phyloP scores from a whole-genome alignment of 2,888 invertebrate species.

The Lycia hirtaria region DNA sequence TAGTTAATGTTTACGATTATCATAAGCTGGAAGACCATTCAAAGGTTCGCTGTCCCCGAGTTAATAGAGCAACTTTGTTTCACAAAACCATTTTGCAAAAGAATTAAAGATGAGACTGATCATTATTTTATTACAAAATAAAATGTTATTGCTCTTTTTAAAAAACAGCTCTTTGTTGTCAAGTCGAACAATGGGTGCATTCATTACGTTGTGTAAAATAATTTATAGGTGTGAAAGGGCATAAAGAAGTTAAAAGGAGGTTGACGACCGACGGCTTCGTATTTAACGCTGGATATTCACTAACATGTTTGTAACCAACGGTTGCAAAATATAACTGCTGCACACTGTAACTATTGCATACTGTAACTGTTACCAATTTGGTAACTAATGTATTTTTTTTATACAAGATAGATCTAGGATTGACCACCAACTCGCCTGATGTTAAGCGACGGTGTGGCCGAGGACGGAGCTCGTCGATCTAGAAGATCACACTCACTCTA shows the following conservation, averaged over 20 bases:
- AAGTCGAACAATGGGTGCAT: conserved; percentile 51
- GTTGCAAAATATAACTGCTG: no score
- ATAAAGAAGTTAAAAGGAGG: conserved; percentile 39
- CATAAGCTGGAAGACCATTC: background rate
- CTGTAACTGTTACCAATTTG: background rate
- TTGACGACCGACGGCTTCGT: conserved; percentile 33
- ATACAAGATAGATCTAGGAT: no score
- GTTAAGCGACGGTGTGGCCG: no score
- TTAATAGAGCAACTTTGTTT: background rate
- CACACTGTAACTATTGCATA: background rate
- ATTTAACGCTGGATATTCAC: background rate
- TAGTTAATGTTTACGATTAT: background rate
- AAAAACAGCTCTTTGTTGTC: conserved; percentile 46
- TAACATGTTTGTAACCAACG: background rate
- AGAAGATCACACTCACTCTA: no score
- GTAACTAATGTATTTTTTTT: no score
- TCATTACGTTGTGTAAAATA: conserved; percentile 54
- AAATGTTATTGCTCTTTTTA: conserved; percentile 39
- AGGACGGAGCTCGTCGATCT: no score
- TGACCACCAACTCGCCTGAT: no score
- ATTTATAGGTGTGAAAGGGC: conserved; percentile 47
- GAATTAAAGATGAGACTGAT: conserved; percentile 15
- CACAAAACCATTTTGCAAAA: conserved; percentile 2
- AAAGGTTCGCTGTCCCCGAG: background rate
- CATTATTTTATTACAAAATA: conserved; percentile 36